Conservation (phyloP, 2,888 invertebrate species). For the Eustalomyia histrio region DNA sequence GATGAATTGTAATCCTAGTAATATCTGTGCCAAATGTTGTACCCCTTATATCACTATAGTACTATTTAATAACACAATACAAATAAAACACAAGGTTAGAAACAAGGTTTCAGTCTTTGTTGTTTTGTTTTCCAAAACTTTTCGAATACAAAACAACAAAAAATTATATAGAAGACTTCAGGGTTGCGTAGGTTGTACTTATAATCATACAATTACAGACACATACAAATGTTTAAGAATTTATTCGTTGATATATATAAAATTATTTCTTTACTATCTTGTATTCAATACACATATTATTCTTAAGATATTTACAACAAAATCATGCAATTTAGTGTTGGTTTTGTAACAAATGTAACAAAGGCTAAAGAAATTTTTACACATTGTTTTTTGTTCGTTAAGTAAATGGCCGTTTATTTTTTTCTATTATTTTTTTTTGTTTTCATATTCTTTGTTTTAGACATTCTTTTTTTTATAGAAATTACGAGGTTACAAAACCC, state of each 20-base stretch:
- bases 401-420: neutral
- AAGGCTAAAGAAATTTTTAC: neutral
- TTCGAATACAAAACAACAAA: neutral
- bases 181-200: neutral
- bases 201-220: neutral
- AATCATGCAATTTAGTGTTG: neutral
- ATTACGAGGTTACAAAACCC: neutral
- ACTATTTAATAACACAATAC: neutral
- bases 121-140: no score
- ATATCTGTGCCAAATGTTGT: neutral
- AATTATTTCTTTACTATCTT: neutral
- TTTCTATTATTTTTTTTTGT: neutral
- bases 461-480: neutral
- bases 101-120: neutral
- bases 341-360: neutral
- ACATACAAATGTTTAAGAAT: neutral
- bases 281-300: slow-evolving; percentile 1
- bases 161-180: neutral
- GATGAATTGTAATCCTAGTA: no score
- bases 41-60: neutral
- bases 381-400: neutral
- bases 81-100: slow-evolving; percentile 1
- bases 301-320: slow-evolving; percentile 1
- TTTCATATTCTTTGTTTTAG: neutral
- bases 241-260: neutral